These are phyloP conservation scores for Montifringilla adamsi DNA, from an alignment of 2,113 vertebrate species.

Conservation along the genomic window DNA sequence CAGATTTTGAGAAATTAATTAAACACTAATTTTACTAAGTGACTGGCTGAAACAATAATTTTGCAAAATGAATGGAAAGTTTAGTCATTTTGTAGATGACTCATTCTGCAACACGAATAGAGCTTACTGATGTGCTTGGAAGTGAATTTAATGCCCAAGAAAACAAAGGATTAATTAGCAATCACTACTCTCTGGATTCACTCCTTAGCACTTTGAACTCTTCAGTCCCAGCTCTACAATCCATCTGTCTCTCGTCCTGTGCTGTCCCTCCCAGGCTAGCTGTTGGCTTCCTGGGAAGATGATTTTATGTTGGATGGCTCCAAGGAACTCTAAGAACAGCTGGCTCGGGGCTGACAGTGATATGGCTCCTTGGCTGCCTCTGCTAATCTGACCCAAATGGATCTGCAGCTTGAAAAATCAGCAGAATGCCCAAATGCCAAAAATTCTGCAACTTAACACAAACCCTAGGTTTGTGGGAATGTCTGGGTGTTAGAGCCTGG, in stretches of 20 bases:
- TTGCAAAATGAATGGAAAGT: neutral
- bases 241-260: neutral
- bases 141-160: neutral
- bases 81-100: neutral
- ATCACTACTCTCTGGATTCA: neutral
- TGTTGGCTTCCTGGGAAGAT: neutral
- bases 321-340: neutral
- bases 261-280: neutral
- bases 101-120: neutral
- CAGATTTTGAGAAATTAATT: neutral
- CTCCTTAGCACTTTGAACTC: neutral
- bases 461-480: neutral
- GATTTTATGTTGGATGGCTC: neutral
- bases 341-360: neutral
- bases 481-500: neutral
- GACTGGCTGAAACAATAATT: neutral
- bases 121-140: neutral
- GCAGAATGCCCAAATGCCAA: neutral
- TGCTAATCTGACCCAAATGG: neutral
- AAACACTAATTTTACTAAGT: neutral
- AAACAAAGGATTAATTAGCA: neutral
- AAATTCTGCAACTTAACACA: neutral
- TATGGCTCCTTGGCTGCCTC: neutral
- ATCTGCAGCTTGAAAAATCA: neutral
- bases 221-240: neutral